Conservation (phyloP, 2,797 vertebrate genomes). For the Saxicola maurus region DNA sequence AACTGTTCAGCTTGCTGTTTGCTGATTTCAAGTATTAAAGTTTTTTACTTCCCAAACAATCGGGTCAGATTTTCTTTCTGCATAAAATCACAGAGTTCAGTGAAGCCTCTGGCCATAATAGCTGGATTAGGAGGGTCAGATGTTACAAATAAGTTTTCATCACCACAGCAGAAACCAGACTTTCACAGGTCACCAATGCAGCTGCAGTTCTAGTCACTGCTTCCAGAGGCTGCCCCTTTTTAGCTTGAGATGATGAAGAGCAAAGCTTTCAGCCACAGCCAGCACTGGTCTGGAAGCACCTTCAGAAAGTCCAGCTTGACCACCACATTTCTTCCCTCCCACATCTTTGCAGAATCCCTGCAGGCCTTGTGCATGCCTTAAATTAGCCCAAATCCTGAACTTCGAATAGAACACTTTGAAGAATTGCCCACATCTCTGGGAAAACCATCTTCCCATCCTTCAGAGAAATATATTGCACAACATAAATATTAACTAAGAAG, state of each 20-base stretch:
- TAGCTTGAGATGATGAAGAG: neutral
- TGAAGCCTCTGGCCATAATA: too few species aligned
- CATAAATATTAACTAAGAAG: neutral
- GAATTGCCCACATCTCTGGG: neutral
- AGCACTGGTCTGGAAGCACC: accelerated
- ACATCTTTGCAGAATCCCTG: neutral
- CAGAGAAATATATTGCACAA: neutral
- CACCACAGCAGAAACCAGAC: neutral
- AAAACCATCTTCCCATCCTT: neutral
- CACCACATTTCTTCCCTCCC: neutral
- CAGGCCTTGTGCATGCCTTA: neutral
- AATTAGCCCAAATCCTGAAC: neutral
- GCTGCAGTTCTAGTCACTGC: neutral
- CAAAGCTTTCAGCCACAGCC: neutral
- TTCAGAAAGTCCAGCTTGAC: neutral
- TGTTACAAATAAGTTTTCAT: neutral
- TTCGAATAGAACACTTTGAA: neutral
- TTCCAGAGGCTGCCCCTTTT: neutral
- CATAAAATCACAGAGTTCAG: too few species aligned
- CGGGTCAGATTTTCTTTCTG: too few species aligned
- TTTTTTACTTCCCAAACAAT: too few species aligned
- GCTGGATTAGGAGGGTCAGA: too few species aligned
- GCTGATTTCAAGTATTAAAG: too few species aligned
- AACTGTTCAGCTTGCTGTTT: too few species aligned
- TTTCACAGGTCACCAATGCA: neutral